Base-by-base conservation (phyloP, 2,888 invertebrate species). In the Tuta absoluta region DNA sequence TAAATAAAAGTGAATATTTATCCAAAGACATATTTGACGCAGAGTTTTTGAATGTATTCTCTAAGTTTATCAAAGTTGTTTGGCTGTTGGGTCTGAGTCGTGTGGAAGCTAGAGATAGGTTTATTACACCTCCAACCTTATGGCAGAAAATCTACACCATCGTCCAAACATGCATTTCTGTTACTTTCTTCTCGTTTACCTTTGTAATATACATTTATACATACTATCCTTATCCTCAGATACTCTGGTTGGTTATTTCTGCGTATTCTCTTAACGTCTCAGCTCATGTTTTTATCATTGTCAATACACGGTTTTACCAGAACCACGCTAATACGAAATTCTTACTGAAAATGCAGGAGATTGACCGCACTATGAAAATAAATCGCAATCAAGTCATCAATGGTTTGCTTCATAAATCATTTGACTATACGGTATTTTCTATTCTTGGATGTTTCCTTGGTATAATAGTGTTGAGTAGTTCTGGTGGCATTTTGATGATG, bases 21-120 rank as follows among this genome's bases (percentile, higher is more conserved):
- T 84, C 85, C 2, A 72, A 74, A 65, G 82, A 85, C 51, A 82
- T 86, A 48, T 72, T 86, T 41, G 79, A 85, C n/a, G 75, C 81
- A 56, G 71, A 77, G 24, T 81, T 82, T 24, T 62, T 81, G 0
- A 79, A 75, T 56, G 69, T 74, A 21, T 78, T 83, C 45, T 66
- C 61, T 5, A 68, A 75, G 1, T 72, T 80, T 64, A 74, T 76
- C 62, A 67, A 41, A 17, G 49, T 79, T 1, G 84, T 87, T 70
- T 72, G 63, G 38, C 1, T 84, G 0, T 63, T 83, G 53, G 87
- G 84, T 0, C 75, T 80, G 1, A 79, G 79, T 63, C 76, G 87
- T 23, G 74, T 87, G 4, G 67, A 84, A 49, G 68, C 78, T 1
- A 81, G 74, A 66, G 71, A 85, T 58, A 71, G 77, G 23, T 82